These are phyloP conservation scores for Piprites chloris DNA, from an alignment of 2,113 vertebrate genomes.

Conservation along the genomic window DNA sequence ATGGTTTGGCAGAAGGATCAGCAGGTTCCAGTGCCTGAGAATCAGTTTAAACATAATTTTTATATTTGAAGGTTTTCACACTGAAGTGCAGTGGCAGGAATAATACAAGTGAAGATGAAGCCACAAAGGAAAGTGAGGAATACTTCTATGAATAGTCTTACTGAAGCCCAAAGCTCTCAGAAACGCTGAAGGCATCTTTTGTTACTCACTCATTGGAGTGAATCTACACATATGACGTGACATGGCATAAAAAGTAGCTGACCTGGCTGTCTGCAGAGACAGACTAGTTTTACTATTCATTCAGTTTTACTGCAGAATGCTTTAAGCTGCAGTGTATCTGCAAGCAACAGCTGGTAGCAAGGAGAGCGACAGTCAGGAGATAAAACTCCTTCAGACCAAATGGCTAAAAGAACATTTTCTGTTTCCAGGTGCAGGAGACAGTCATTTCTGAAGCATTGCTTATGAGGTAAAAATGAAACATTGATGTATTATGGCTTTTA, in stretches of 20 bases:
- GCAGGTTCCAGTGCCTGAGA: neutral
- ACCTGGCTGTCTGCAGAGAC: neutral
- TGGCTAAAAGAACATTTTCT: neutral
- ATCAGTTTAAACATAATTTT: neutral
- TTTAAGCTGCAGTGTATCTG: neutral
- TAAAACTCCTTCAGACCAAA: neutral
- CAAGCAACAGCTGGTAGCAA: neutral
- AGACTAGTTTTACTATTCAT: neutral
- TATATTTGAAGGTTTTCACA: neutral
- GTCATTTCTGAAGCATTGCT: neutral
- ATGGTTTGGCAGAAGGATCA: neutral
- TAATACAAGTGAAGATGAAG: neutral
- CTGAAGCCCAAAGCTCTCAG: neutral
- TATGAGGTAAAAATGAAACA: neutral
- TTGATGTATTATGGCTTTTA: neutral
- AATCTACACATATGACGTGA: neutral
- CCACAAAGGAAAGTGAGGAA: neutral
- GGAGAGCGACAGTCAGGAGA: neutral
- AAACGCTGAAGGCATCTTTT: neutral
- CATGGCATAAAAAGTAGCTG: neutral
- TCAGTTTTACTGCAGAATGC: neutral
- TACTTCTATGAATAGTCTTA: neutral
- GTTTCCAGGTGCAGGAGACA: neutral
- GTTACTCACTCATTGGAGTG: neutral
- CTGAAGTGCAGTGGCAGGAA: neutral